Base-by-base conservation (phyloP, 1,140 invertebrate species). In the Rhagoletis zephyria region DNA sequence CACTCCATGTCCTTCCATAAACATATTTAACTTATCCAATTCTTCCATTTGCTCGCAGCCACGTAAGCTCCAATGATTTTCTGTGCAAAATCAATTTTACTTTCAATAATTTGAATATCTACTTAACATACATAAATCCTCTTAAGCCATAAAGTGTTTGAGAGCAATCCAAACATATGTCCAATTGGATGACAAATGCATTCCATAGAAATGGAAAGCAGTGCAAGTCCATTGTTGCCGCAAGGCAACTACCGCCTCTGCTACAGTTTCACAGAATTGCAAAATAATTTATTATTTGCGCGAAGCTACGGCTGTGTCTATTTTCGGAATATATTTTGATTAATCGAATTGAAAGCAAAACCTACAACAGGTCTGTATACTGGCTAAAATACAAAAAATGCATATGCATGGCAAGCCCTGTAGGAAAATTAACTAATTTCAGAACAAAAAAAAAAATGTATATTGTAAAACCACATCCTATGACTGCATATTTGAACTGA, bases 311-410 rank as follows among this genome's bases (percentile, higher is more conserved):
- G 9, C 74, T 56, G 74, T 59, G n/a, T 81, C 74, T 81, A 81
- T 81, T 81, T 81, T 81, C 19, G 74, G 74, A 81, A 56, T 81
- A 30, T 51, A 81, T 81, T 81, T 81, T 81, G 74, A 81, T 81
- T 81, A 81, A 81, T 81, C 48, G 74, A 81, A 81, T 51, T 81
- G 74, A 12, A 81, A n/a, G 74, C 51, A 51, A 19, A 81, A 81
- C 48, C 12, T 81, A 19, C 74, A 81, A 59, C n/a, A 51, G n/a
- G 45, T 16, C 5, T 4, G 19, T 19, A 30, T 30, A 10, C 42
- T 48, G 14, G 16, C 67, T 30, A 30, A 30, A 30, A 56, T 56
- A 1, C 30, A 77, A 7, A 63, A 5, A 56, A 7, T 56, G 51
- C 3, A 6, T 63, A 63, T 63, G 61, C 16, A 67, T 67, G 30